These are phyloP conservation scores for Haemorhous mexicanus DNA, from an alignment of 2,113 vertebrate species.

Conservation along the genomic window DNA sequence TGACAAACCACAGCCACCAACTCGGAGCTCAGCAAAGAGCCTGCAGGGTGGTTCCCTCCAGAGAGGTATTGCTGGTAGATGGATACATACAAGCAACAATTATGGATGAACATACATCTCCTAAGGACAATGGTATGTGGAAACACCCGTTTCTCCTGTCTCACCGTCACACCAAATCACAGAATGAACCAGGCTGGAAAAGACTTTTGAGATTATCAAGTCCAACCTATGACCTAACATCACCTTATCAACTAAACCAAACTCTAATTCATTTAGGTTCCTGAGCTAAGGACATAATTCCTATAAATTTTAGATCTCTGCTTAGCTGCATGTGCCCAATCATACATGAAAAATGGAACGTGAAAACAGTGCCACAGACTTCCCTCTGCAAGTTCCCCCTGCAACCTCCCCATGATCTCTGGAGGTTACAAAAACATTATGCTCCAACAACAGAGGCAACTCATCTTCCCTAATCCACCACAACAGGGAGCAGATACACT, in stretches of 20 bases:
- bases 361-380: background rate
- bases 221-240: background rate
- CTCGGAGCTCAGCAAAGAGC: background rate
- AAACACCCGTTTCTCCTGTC: background rate
- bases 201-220: background rate
- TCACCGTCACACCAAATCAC: background rate
- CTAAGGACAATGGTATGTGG: background rate
- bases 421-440: background rate
- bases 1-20: background rate
- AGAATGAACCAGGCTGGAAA: background rate
- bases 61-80: background rate
- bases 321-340: background rate
- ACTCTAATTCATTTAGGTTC: background rate
- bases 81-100: background rate
- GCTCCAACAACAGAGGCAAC: background rate
- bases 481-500: accelerated
- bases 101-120: background rate
- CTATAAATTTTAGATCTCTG: background rate
- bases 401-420: background rate
- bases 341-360: background rate
- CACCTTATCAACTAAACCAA: background rate
- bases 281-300: background rate
- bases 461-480: background rate
- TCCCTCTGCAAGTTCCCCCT: background rate
- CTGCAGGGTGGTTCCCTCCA: background rate